phyloP scores from a whole-genome alignment of 1,140 invertebrate species.

The Leptinotarsa undecemlineata region DNA sequence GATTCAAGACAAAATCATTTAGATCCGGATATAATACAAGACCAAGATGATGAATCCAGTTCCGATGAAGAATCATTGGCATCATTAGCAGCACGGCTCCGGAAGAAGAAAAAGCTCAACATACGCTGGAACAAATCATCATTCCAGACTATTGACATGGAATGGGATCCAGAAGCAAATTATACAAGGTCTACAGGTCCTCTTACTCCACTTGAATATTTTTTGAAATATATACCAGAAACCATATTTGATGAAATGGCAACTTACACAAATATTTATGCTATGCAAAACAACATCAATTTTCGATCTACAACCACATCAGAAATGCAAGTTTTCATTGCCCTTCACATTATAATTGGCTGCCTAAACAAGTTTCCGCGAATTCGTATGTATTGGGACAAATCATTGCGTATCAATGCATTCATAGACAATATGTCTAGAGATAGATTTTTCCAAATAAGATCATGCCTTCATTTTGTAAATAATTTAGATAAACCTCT shows the following conservation, averaged over 20 bases:
- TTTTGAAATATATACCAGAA: slow-evolving; percentile 8
- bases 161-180: too few relatives aligned
- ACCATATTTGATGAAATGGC: background rate
- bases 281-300: too few relatives aligned
- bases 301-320: too few relatives aligned
- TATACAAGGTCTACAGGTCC: background rate
- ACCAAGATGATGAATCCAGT: too few relatives aligned
- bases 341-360: background rate
- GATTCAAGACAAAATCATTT: too few relatives aligned
- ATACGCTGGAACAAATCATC: too few relatives aligned
- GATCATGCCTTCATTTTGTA: background rate
- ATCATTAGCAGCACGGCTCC: too few relatives aligned
- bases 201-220: background rate
- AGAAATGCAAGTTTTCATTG: background rate
- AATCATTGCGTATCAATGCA: background rate
- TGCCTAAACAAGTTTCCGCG: background rate
- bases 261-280: too few relatives aligned
- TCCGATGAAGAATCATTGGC: too few relatives aligned
- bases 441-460: background rate
- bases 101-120: too few relatives aligned
- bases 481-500: slow-evolving; percentile 6
- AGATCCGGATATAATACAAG: too few relatives aligned
- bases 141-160: too few relatives aligned
- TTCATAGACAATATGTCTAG: slow-evolving; percentile 7
- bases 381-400: background rate